Conservation (phyloP, 2,113 vertebrate genomes). For the Lamprotornis superbus region DNA sequence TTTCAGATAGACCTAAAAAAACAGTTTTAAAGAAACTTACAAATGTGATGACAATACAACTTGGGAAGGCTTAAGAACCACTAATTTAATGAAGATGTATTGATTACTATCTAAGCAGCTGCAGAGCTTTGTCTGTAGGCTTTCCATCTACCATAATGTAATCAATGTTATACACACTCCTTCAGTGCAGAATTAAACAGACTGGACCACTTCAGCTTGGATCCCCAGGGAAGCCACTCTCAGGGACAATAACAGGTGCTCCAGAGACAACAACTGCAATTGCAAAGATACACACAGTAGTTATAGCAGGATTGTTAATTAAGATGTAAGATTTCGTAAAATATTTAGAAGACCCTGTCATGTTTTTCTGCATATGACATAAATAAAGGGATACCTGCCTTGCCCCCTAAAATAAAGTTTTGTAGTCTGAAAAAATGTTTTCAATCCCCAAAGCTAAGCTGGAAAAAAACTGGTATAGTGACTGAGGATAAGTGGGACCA, state of each 20-base stretch:
- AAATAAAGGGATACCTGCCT: not conserved
- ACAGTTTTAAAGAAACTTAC: not conserved
- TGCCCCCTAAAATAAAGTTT: not conserved
- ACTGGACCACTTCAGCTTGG: not conserved
- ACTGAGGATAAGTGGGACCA: not conserved
- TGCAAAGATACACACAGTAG: not conserved
- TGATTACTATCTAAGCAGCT: not conserved
- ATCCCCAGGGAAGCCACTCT: not conserved
- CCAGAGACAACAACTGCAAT: not conserved
- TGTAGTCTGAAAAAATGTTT: not conserved
- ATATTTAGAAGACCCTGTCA: not conserved
- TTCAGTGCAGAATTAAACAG: not conserved
- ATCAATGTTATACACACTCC: not conserved
- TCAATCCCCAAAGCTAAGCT: not conserved
- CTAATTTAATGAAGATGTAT: not conserved
- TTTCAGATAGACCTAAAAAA: not conserved
- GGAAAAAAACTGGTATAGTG: not conserved
- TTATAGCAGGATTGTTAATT: not conserved
- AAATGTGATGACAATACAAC: not conserved
- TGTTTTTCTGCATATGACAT: not conserved
- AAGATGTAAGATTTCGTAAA: not conserved
- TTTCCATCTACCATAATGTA: not conserved
- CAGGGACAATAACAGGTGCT: not conserved
- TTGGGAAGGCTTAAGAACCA: not conserved
- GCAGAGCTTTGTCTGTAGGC: not conserved